Base-by-base conservation (phyloP, 1,140 invertebrate species). In the Drosophila subobscura region DNA sequence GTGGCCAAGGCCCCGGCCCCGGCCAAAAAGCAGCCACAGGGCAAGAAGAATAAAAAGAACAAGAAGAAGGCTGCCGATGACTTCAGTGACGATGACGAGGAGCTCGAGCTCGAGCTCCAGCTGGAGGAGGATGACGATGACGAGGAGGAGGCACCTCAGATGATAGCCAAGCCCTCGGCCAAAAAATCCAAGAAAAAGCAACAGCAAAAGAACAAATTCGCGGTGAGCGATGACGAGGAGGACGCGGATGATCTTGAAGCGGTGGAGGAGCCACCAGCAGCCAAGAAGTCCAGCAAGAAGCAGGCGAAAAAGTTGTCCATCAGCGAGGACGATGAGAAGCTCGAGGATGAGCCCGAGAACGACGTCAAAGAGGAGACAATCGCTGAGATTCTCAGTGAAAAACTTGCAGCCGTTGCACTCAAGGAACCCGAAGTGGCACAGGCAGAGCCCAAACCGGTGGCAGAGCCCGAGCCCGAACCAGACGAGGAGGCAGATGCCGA, bases 11-110 rank as follows among this genome's bases (percentile, higher is more conserved):
- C 68, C 25, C 56, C 66, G 68, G 51, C 68, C 25, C 56, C 66
- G 0, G 63, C 72, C 22, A 91, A 89, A 20, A 90, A 86, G 27
- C 71, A 77, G 33, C 88, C 80, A 22, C 68, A 85, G n/a, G 58
- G 55, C 51, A 88, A 89, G 41, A 91, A 90, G 16, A 92, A 68
- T 92, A 90, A 91, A 46, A 91, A 89, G 65, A 74, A 80, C 46
- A 89, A 86, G 44, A 91, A 88, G 66, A 88, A 89, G n/a, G 63
- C 47, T 10, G 46, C 71, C n/a, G 68, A 73, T 51, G 77, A 72
- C 41, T 80, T 79, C 10, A 71, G 77, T 41, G 33, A 37, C 27
- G 80, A 85, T 44, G 75, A 90, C 1, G 65, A 81, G 20, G 67
- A 76, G 7, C 55, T 67, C 5, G 63, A 71, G 5, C 4, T 63